These are phyloP conservation scores for Collichthys lucidus DNA, from an alignment of 2,113 vertebrate genomes.

Conservation along the genomic window DNA sequence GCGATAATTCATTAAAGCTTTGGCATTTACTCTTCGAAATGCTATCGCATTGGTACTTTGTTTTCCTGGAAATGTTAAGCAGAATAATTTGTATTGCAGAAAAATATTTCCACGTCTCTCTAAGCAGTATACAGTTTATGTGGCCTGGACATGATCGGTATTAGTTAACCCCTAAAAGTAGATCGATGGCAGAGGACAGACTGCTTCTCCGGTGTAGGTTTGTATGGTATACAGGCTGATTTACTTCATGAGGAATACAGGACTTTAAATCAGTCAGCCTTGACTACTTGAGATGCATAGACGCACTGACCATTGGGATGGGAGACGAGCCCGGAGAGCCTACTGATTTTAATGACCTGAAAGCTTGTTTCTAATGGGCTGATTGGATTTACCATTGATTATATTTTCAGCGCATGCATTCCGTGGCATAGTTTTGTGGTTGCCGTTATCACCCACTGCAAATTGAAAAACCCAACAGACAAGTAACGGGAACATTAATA, in stretches of 20 bases:
- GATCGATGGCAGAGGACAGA: too few species aligned
- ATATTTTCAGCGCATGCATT: slow-evolving; percentile 53
- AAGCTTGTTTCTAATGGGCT: slow-evolving; percentile 63
- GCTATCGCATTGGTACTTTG: neutral
- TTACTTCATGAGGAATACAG: neutral
- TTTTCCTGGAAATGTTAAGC: neutral
- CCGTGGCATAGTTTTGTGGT: slow-evolving; percentile 56
- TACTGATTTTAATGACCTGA: slow-evolving; percentile 66
- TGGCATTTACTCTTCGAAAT: neutral
- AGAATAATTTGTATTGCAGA: neutral
- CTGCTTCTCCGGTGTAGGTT: neutral
- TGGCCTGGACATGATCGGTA: neutral
- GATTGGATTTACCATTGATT: slow-evolving; percentile 77
- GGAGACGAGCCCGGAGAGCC: slow-evolving; percentile 31
- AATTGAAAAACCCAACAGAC: slow-evolving; percentile 55
- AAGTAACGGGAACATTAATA: slow-evolving; percentile 54
- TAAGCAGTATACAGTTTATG: neutral
- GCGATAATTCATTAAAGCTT: neutral
- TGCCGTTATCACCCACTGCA: slow-evolving; percentile 47
- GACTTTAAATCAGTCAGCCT: slow-evolving; percentile 19
- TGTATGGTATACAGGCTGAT: neutral
- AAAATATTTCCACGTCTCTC: neutral
- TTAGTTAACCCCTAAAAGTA: neutral
- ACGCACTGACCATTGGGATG: slow-evolving; percentile 3
- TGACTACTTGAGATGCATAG: slow-evolving; percentile 35